Base-by-base conservation (phyloP, 2,888 invertebrate species). In the Incurvaria masculella region DNA sequence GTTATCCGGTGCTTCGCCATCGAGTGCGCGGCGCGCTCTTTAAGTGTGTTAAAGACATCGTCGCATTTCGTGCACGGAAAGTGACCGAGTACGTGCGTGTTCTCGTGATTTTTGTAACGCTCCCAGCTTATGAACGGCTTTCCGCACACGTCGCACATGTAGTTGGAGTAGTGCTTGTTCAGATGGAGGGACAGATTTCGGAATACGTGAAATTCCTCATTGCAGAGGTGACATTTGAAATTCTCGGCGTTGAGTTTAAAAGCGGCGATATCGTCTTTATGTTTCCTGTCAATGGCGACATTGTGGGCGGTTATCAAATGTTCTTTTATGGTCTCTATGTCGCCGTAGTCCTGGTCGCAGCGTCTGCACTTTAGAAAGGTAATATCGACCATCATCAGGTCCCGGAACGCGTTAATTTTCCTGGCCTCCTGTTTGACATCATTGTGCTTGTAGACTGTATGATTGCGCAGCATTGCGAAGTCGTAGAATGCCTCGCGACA, bases 61-160 rank as follows among this genome's bases (percentile, higher is more conserved):
- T 66, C 73, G 48, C 75, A 75, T 49, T 66, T 58, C 0, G 46
- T 26, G 44, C 75, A 75, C 0, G 74, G 72, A 42, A 64, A 75
- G 0, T 50, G 50, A 0, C 76, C 79, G 40, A 64, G 70, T 55
- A 78, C 76, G 50, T 81, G 81, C 0, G 71, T 78, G 1, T 72
- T 61, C 49, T 74, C 68, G 46, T 81, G 81, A 0, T 80, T 80
- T 58, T 72, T 72, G 6, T 81, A 55, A 1, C 80, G 57, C 55
- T 79, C 75, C 0, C 68, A 65, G 52, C 80, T 81, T 1, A 80
- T 56, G 51, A 78, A 81, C 0, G 75, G 71, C 57, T 79, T 79
- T 0, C 76, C 76, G 52, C 81, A 81, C 2, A 78, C 68, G 49
- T 72, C 70, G 53, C 81, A 81, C 21, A 79, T 74, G 43, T 72